phyloP scores from a whole-genome alignment of 1,140 invertebrate species.

The Dermatophagoides farinae region DNA sequence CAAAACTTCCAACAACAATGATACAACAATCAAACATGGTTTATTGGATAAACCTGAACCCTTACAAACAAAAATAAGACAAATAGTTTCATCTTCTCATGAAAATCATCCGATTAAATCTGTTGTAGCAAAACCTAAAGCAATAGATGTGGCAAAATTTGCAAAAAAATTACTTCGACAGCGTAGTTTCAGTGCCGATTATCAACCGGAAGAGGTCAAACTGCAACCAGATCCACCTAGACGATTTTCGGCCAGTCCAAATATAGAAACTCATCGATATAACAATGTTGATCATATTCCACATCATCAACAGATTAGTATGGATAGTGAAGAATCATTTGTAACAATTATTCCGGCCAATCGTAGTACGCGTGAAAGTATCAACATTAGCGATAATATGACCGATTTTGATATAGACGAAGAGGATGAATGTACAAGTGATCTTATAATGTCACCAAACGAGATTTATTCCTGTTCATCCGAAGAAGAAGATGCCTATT shows the following conservation, averaged over 20 bases:
- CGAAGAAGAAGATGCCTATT: constrained; percentile 7
- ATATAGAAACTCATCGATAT: neutral
- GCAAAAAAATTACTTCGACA: constrained; percentile 7
- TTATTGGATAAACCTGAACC: neutral
- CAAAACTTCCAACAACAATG: neutral
- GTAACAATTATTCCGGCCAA: constrained; percentile 31
- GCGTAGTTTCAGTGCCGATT: constrained; percentile 13
- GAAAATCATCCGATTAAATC: no score
- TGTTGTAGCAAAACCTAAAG: no score
- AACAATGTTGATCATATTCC: constrained; percentile 4
- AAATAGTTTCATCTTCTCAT: no score
- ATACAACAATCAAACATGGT: neutral
- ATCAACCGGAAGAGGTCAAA: constrained; percentile 7
- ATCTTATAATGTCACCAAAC: neutral
- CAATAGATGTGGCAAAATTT: neutral
- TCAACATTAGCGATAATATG: constrained; percentile 24
- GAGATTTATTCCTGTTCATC: neutral
- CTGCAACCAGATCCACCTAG: constrained; percentile 2
- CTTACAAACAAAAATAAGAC: no score
- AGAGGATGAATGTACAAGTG: neutral
- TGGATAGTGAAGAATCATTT: constrained; percentile 22
- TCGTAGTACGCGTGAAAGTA: constrained; percentile 66
- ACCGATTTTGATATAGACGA: constrained; percentile 1
- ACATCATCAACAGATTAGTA: constrained; percentile 15
- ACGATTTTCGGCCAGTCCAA: constrained; percentile 12